Base-by-base conservation (phyloP, 1,140 invertebrate genomes). In the Rhynchophorus ferrugineus region DNA sequence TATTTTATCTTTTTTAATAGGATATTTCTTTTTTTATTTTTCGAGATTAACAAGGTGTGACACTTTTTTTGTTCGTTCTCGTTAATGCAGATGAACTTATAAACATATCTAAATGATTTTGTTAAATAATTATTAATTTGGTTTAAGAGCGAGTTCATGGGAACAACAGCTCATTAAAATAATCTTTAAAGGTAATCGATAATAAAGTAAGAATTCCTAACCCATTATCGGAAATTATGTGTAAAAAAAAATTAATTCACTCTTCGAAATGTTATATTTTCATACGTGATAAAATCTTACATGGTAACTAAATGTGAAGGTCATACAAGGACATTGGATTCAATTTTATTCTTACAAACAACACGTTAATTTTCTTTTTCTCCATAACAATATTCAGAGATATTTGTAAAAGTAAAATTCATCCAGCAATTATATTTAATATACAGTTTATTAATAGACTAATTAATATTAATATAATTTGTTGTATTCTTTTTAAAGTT, bases 1-100 rank as follows among this genome's bases (percentile, higher is more conserved):
- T 41, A 41, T 41, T 18, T 17, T 41, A 41, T 41, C 38, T 17
- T 41, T 41, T 38, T 41, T 41, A 41, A 41, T 41, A 41, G 17
- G 38, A 6, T 20, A 18, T 41, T 20, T 5, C 18, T 41, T 41
- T 41, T 5, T 7, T 7, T 41, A 18, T 41, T 41, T 41, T 41
- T 41, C 5, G 1, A 41, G 17, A 41, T 41, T 41, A 41, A 41
- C 38, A 41, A 41, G 38, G 38, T 41, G 38, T 18, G 38, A 41
- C 38, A 41, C 16, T 41, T 19, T 41, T 41, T 41, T 17, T 19
- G 16, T 41, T 41, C 1, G 6, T 16, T 16, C 36, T 38, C 16
- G 36, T 38, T 38, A 29, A 29, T 29, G 24, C 24, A 29, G 24
- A 29, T 29, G 24, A 11, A 29, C 5, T 11, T 29, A 11, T 11